phyloP scores from a whole-genome alignment of 1,140 invertebrate species.

The Myzus persicae region DNA sequence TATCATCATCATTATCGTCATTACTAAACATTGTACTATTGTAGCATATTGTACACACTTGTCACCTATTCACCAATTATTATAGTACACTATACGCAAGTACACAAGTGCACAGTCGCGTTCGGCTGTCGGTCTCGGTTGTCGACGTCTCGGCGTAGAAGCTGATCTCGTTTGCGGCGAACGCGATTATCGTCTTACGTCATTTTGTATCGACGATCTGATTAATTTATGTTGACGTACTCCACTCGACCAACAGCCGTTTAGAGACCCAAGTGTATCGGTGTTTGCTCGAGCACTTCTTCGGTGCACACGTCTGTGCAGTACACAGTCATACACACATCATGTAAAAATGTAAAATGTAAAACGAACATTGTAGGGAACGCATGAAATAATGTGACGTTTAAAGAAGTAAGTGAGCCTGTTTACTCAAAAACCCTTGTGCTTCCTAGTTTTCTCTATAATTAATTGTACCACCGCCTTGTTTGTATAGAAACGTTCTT shows the following conservation, averaged over 20 bases:
- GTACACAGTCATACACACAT: neutral
- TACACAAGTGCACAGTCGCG: neutral
- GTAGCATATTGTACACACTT: no score
- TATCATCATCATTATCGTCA: no score
- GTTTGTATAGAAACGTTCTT: slow-evolving; percentile 49
- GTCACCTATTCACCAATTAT: no score
- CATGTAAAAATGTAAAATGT: neutral
- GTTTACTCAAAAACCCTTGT: slow-evolving; percentile 3
- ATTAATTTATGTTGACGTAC: neutral
- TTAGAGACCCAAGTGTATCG: neutral
- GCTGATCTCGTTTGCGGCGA: neutral
- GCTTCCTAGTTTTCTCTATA: neutral
- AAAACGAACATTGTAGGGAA: neutral
- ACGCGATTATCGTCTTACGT: neutral
- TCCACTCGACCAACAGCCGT: neutral
- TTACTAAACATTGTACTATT: no score
- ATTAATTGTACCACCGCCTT: slow-evolving; percentile 12
- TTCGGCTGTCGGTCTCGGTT: no score
- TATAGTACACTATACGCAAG: no score
- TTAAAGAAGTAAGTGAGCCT: slow-evolving; percentile 40
- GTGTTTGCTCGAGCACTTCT: neutral
- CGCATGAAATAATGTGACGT: slow-evolving; percentile 14
- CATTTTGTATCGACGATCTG: neutral
- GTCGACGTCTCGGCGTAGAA: neutral
- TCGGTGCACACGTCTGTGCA: neutral